Percentiles rank a stretch among this genome's conserved stretches.
Conservation (phyloP, 2,888 invertebrate genomes). For the Noctuana brunneofusca region DNA sequence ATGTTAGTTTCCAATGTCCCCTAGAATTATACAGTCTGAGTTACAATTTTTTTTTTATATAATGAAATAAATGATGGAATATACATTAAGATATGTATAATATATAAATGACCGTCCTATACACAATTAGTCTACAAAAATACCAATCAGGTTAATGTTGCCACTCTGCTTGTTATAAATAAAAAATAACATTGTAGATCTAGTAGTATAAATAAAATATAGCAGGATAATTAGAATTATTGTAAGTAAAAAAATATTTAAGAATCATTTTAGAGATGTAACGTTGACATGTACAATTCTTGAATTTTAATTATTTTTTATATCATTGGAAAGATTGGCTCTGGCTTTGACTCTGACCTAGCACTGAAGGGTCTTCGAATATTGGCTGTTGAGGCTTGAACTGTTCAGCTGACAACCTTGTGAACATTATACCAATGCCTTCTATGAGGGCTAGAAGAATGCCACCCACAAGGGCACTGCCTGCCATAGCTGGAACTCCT, state of each 20-base stretch:
- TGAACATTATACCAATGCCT: conserved; percentile 97
- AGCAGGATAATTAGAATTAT: not conserved
- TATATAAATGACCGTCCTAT: too few relatives aligned
- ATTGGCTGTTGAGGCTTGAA: conserved; percentile 92
- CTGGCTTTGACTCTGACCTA: conserved; percentile 81
- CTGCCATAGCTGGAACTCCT: conserved; percentile 93
- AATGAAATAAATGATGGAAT: too few relatives aligned
- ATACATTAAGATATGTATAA: too few relatives aligned
- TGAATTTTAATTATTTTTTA: conserved; percentile 38
- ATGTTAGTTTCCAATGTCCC: too few relatives aligned
- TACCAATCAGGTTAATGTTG: too few relatives aligned
- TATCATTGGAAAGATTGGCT: conserved; percentile 63
- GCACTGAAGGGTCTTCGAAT: conserved; percentile 89
- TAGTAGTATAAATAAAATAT: not conserved
- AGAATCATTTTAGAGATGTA: conserved; percentile 8
- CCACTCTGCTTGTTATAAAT: not conserved
- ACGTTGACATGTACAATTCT: conserved; percentile 44
- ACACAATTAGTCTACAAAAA: too few relatives aligned
- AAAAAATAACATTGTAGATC: too few relatives aligned
- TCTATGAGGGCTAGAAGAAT: conserved; percentile 97
- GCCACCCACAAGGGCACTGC: conserved; percentile 97
- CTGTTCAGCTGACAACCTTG: conserved; percentile 95
- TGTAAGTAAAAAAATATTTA: not conserved
- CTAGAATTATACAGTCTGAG: too few relatives aligned
- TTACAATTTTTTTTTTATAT: too few relatives aligned